Evolutionary conservation across 2,888 invertebrate genomes (phyloP), one percentile per base, ranked within the genome.

Genomic region (Psylliodes chrysocephalus): DNA sequence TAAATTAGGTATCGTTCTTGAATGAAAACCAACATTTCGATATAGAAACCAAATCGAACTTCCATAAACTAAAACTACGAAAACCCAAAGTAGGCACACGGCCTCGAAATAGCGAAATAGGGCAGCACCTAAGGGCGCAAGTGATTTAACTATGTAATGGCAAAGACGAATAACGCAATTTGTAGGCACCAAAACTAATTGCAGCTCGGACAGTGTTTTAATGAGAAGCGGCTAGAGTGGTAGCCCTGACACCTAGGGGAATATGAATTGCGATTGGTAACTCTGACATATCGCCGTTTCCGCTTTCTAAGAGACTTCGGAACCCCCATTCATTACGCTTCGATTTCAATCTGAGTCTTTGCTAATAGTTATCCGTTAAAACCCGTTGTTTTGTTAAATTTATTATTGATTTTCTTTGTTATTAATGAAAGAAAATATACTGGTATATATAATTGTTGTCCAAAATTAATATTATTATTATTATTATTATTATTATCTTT

Each of bases 151-250:
- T 72, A 71, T 66, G 67, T 68, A 72, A 70, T 82, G 82, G 82
- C 82, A 82, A 82, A 82, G 83, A 83, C 82, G 81, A 81, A 83
- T 82, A 82, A 82, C 81, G 82, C 81, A 82, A 83, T 83, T 83
- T 82, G 83, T 82, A 81, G 77, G 73, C 78, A 73, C 77, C 76
- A 78, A 79, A 81, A 83, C 82, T 83, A 83, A 83, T 83, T 81
- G 82, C 78, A 78, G 81, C 82, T 78, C 78, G 83, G 83, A 83
- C 83, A 82, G 81, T 81, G 81, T 82, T 82, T 83, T 83, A 83
- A 83, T 83, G 82, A 82, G 80, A 79, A 77, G 81, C 80, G 81
- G 81, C 81, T 76, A 74, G 71, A 79, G 80, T 76, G 81, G 81
- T 79, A 78, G 76, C 77, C 79, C 78, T 78, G 80, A 79, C 81